Evolutionary conservation across 2,113 vertebrate species (phyloP).

Genomic region (Parotia lawesii): DNA sequence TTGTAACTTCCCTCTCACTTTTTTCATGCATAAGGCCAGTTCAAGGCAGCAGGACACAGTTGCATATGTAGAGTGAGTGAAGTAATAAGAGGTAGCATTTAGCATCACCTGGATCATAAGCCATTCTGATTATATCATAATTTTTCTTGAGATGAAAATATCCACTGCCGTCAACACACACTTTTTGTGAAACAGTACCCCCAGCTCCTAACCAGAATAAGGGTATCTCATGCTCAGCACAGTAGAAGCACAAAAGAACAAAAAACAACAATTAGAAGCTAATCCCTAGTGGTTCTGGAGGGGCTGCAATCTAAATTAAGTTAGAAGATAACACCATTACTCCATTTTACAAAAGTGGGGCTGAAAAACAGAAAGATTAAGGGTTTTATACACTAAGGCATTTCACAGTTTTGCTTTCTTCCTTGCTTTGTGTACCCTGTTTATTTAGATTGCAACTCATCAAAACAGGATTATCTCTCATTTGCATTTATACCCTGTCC

Average conservation of each 20-base stretch:
- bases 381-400: neutral
- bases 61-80: neutral
- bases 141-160: neutral
- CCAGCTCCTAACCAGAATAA: neutral
- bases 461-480: slow-evolving; percentile 24
- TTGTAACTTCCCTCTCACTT: neutral
- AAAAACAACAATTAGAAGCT: neutral
- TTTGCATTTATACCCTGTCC: neutral
- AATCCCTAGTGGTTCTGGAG: neutral
- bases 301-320: neutral
- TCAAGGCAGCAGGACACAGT: neutral
- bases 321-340: neutral
- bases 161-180: neutral
- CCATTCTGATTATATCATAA: neutral
- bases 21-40: neutral
- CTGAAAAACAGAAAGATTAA: neutral
- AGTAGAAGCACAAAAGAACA: neutral
- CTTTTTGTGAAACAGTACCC: neutral
- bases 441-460: slow-evolving; percentile 37
- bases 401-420: slow-evolving; percentile 27
- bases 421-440: neutral
- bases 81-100: neutral
- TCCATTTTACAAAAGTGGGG: neutral
- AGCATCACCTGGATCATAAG: neutral
- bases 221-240: neutral